Conservation (phyloP, 2,888 invertebrate genomes). For the Carpatolechia fugitivella region DNA sequence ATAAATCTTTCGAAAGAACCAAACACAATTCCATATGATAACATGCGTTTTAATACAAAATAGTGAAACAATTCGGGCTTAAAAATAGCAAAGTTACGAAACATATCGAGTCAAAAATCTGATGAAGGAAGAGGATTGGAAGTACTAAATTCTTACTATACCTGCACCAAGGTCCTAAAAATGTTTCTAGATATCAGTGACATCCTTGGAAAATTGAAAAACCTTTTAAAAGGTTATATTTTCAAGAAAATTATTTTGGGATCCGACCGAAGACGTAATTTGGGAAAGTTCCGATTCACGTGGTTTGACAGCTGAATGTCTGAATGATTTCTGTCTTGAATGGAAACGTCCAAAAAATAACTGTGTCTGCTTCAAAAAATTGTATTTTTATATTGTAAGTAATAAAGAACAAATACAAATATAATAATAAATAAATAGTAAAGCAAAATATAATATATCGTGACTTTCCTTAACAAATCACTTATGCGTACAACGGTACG, state of each 20-base stretch:
- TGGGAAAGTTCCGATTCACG: slow-evolving; percentile 33
- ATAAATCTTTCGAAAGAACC: too few species aligned
- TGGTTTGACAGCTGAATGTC: slow-evolving; percentile 30
- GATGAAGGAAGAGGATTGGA: neutral
- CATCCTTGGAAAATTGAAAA: slow-evolving; percentile 40
- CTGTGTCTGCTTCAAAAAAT: too few species aligned
- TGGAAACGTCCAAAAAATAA: too few species aligned
- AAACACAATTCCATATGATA: neutral
- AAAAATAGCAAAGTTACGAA: slow-evolving; percentile 56
- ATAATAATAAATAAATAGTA: too few species aligned
- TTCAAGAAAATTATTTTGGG: slow-evolving; percentile 55
- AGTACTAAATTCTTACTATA: slow-evolving; percentile 30
- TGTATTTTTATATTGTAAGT: too few species aligned
- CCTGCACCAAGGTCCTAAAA: slow-evolving; percentile 64
- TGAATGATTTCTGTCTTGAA: too few species aligned
- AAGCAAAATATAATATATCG: too few species aligned
- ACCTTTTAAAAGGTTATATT: slow-evolving; percentile 45
- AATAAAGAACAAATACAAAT: too few species aligned
- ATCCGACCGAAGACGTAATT: slow-evolving; percentile 48
- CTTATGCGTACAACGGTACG: too few species aligned
- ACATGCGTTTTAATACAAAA: slow-evolving; percentile 1
- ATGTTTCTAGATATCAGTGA: slow-evolving; percentile 65
- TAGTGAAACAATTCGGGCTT: slow-evolving; percentile 5
- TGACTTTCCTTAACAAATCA: too few species aligned
- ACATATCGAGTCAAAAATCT: slow-evolving; percentile 34